These are phyloP conservation scores for Coluber constrictor DNA, from an alignment of 2,797 vertebrate species.

Conservation along the genomic window DNA sequence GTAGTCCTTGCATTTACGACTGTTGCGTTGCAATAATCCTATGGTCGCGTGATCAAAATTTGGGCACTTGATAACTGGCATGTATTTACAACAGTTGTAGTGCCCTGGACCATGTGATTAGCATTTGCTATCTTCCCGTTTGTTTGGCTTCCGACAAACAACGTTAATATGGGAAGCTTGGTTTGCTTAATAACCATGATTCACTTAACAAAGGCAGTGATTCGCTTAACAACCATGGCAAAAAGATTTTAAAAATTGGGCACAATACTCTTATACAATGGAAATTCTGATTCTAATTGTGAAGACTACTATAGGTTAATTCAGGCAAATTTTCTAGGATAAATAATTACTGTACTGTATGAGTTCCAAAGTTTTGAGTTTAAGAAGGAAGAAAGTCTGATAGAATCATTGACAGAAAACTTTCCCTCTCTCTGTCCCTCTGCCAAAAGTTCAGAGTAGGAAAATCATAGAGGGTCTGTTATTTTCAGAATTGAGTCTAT, in stretches of 20 bases:
- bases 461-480: not conserved
- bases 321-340: not conserved
- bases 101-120: not conserved
- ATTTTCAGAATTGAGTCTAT: not conserved
- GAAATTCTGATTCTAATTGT: not conserved
- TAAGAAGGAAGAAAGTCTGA: not conserved
- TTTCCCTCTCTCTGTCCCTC: not conserved
- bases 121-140: not conserved
- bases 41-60: not conserved
- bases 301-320: not conserved
- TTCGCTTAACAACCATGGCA: not conserved
- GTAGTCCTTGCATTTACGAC: not conserved
- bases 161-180: not conserved
- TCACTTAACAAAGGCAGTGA: not conserved
- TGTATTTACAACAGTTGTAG: not conserved
- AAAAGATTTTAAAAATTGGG: not conserved
- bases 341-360: not conserved
- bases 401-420: not conserved
- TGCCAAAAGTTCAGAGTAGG: not conserved
- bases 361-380: not conserved
- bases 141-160: not conserved
- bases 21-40: not conserved
- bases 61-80: not conserved
- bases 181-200: not conserved
- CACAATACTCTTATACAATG: not conserved